Evolutionary conservation across 2,888 invertebrate genomes (phyloP).

Genomic region (Salpingus planirostris): DNA sequence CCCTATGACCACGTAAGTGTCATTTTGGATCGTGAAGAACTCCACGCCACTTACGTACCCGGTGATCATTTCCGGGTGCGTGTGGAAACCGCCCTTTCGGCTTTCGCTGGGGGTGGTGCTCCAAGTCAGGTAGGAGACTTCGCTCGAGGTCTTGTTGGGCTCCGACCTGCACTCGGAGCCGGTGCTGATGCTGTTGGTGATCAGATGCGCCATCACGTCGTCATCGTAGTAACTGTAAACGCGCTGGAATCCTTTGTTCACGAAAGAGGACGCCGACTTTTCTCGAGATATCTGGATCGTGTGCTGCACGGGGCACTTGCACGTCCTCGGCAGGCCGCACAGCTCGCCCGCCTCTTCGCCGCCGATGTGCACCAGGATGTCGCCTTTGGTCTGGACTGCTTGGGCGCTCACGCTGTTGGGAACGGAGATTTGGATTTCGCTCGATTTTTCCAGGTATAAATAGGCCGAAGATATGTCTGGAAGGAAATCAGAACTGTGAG

Average conservation of each 20-base stretch:
- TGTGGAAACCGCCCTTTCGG: conserved; percentile 18
- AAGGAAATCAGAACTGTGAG: too few species aligned
- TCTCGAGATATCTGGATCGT: conserved; percentile 31
- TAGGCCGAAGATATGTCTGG: conserved; percentile 29
- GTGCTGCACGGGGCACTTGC: conserved; percentile 32
- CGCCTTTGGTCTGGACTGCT: conserved; percentile 20
- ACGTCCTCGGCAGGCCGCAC: conserved; percentile 29
- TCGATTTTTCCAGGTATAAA: conserved; percentile 35
- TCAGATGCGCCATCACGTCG: conserved; percentile 27
- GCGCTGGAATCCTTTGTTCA: conserved; percentile 29
- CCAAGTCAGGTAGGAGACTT: conserved; percentile 29
- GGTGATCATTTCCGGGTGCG: conserved; percentile 19
- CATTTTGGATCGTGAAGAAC: conserved; percentile 29
- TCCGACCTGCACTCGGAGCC: conserved; percentile 26
- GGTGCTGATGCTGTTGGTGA: conserved; percentile 32
- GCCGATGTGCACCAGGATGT: conserved; percentile 27
- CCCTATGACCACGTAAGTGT: conserved; percentile 30
- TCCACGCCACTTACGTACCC: conserved; percentile 35
- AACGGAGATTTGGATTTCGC: conserved; percentile 27
- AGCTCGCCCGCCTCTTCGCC: conserved; percentile 24
- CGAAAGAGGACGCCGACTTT: conserved; percentile 24
- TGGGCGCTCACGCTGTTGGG: conserved; percentile 26
- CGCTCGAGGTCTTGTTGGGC: conserved; percentile 19
- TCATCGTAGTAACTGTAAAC: conserved; percentile 32
- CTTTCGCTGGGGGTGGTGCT: conserved; percentile 19